phyloP scores from a whole-genome alignment of 2,888 invertebrate genomes.

The Apodemia mormo region DNA sequence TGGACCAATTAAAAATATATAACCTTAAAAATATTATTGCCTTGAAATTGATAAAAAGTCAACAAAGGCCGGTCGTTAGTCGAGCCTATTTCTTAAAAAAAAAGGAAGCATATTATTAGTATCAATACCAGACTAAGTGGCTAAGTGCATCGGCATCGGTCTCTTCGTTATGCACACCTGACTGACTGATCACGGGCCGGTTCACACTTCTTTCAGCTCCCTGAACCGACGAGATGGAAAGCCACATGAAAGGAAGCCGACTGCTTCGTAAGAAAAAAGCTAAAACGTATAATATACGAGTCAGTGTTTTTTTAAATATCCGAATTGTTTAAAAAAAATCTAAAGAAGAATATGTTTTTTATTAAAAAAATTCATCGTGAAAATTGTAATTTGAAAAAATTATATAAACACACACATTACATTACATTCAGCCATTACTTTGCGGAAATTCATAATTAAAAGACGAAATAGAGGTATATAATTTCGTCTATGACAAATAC shows the following conservation, averaged over 20 bases:
- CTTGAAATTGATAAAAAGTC: not conserved
- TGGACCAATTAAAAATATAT: no score
- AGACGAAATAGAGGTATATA: no score
- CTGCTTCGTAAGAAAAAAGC: constrained; percentile 65
- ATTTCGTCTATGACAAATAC: no score
- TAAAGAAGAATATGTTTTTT: no score
- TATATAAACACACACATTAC: no score
- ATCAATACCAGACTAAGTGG: constrained; percentile 67
- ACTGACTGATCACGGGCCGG: constrained; percentile 67
- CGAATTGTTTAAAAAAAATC: not conserved
- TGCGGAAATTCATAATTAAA: no score
- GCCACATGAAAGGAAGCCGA: constrained; percentile 70
- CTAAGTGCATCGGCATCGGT: constrained; percentile 52
- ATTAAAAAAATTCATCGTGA: no score
- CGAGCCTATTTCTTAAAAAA: constrained; percentile 55
- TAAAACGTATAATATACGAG: constrained; percentile 35
- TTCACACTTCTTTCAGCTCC: constrained; percentile 74
- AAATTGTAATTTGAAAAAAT: no score
- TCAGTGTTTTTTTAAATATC: constrained; percentile 34
- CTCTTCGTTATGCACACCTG: constrained; percentile 67
- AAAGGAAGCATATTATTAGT: constrained; percentile 65
- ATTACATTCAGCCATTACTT: no score
- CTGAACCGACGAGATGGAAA: constrained; percentile 71
- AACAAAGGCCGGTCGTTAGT: constrained; percentile 37
- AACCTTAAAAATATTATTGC: not conserved